A percentile compares a stretch with the other conserved stretches of the same genome.
phyloP scores from a whole-genome alignment of 2,888 invertebrate genomes.

The Lepidochrysops patricia region DNA sequence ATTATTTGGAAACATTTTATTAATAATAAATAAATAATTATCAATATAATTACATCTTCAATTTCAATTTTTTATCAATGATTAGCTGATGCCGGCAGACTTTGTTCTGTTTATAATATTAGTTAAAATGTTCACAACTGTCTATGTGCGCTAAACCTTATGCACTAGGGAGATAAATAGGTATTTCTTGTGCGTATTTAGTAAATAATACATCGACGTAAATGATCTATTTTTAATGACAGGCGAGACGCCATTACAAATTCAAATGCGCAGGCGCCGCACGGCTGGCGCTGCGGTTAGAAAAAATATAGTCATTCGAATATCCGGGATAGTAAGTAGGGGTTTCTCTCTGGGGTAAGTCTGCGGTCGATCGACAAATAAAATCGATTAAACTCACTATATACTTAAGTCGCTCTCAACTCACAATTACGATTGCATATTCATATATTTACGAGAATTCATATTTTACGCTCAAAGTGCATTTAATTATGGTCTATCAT shows the following conservation, averaged over 20 bases:
- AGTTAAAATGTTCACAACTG: too few relatives aligned
- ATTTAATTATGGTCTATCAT: neutral
- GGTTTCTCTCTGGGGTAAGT: slow-evolving; percentile 26
- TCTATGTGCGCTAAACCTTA: too few relatives aligned
- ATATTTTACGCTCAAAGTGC: neutral
- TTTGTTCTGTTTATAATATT: too few relatives aligned
- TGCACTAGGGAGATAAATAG: too few relatives aligned
- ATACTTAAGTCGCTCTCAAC: neutral
- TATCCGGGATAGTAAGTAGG: slow-evolving; percentile 38
- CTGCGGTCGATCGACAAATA: slow-evolving; percentile 10
- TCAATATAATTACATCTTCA: too few relatives aligned
- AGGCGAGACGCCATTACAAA: slow-evolving; percentile 51
- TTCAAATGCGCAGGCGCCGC: slow-evolving; percentile 54
- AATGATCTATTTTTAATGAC: slow-evolving; percentile 67
- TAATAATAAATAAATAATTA: too few relatives aligned
- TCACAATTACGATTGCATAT: neutral
- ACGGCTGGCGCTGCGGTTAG: slow-evolving; percentile 48
- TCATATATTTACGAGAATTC: neutral
- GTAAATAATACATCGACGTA: slow-evolving; percentile 29
- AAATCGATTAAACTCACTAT: slow-evolving; percentile 10
- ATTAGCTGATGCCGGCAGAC: too few relatives aligned
- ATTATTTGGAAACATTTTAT: too few relatives aligned
- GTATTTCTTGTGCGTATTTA: neutral
- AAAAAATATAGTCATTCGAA: slow-evolving; percentile 40
- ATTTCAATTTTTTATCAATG: too few relatives aligned